phyloP scores from a whole-genome alignment of 2,888 invertebrate genomes.

The Branchellion lobata region DNA sequence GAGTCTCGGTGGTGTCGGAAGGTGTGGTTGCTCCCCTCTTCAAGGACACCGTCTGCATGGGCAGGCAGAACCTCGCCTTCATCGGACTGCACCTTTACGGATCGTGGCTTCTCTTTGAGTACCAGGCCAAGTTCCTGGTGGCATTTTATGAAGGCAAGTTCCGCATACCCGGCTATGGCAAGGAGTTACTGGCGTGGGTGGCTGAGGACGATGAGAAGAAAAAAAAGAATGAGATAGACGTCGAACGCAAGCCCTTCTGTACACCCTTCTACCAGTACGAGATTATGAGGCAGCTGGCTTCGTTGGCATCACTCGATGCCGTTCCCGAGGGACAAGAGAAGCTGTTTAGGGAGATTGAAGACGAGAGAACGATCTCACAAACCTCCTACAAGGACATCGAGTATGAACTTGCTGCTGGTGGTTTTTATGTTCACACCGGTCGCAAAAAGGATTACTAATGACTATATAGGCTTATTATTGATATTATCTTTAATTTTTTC shows the following conservation, averaged over 20 bases:
- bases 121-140: conserved; percentile 25
- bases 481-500: no score
- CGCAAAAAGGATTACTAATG: no score
- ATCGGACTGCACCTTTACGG: neutral
- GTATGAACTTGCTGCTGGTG: neutral
- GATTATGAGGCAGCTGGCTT: conserved; percentile 6
- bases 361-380: neutral
- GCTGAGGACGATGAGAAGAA: neutral
- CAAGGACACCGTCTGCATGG: conserved; percentile 15
- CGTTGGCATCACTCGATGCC: neutral
- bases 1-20: neutral
- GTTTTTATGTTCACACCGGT: neutral
- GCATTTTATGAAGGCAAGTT: conserved; percentile 22
- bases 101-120: neutral
- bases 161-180: neutral
- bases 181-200: neutral
- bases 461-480: no score
- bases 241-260: neutral
- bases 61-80: conserved; percentile 21
- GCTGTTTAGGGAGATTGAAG: neutral
- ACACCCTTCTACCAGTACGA: neutral
- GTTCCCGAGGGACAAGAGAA: neutral
- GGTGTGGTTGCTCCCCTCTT: conserved; percentile 16
- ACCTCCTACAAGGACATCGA: neutral
- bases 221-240: neutral